Evolutionary conservation across 2,888 invertebrate species (phyloP), one percentile per base, ranked within the genome.

Genomic region (Argyresthia goedartella): DNA sequence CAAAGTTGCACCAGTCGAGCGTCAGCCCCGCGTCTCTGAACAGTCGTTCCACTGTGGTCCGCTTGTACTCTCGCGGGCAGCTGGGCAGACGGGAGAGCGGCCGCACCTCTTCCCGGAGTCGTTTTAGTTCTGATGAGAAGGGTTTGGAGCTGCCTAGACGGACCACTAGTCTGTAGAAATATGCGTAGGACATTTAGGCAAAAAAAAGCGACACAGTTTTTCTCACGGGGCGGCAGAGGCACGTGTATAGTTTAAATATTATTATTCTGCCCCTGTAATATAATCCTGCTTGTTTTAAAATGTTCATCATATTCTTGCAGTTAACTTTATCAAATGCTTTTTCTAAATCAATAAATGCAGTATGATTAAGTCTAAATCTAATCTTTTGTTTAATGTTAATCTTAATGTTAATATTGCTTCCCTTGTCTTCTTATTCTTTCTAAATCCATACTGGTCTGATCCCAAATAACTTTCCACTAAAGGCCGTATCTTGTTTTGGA

Each of bases 1-100:
- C 90, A 71, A 96, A 96, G 51, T 92, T 92, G 66, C 96, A 97
- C 96, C 96, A 97, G 71, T 97, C 96, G 13, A 96, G 75, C 36
- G 91, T 89, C 63, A 96, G 91, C 0, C 92, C 92, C 8, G 91
- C 91, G 55, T 92, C 91, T 57, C 95, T 88, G 72, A 97, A 96
- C 54, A 92, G 88, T 60, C 93, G 88, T 70, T 97, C 96, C 0
- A 95, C 94, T 0, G 94, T 93, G 0, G 95, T 96, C 54, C 94
- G 88, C 71, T 96, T 96, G 70, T 93, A 95, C 62, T 93, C 91
- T 25, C 92, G 74, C 0, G 95, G 95, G 65, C 96, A 97, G 14
- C 92, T 91, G 0, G 91, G 88, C 45, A 94, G 78, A 57, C 93
- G 93, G 67, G 93, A 92, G 0, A 96, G 76, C 0, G 95, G 95